Conservation (phyloP, 2,113 vertebrate species). For the Lepus timidus region DNA sequence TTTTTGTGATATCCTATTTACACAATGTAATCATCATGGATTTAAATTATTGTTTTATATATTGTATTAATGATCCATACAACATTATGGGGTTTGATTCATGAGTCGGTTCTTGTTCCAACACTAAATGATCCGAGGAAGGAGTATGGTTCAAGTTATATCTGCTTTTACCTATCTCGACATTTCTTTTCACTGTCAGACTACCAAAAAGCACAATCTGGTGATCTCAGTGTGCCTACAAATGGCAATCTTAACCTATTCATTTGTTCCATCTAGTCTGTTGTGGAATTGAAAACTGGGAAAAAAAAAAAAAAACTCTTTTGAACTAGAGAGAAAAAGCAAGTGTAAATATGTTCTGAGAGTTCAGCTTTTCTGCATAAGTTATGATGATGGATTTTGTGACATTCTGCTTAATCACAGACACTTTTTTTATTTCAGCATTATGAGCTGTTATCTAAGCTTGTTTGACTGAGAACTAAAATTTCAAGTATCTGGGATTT, state of each 20-base stretch:
- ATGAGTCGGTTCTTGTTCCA: neutral
- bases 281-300: neutral
- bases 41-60: constrained; percentile 9
- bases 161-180: constrained; percentile 13
- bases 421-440: neutral
- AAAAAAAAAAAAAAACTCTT: neutral
- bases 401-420: constrained; percentile 48
- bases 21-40: neutral
- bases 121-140: neutral
- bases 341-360: constrained; percentile 32
- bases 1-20: constrained; percentile 58
- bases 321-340: neutral
- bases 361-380: neutral
- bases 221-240: neutral
- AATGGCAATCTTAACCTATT: constrained; percentile 3
- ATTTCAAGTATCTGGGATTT: constrained; percentile 51
- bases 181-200: constrained; percentile 26
- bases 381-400: constrained; percentile 41
- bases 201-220: neutral
- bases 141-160: neutral
- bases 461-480: constrained; percentile 16
- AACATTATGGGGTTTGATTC: constrained; percentile 16
- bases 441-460: constrained; percentile 36
- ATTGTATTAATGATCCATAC: neutral
- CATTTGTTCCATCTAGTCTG: constrained; percentile 23